These are phyloP conservation scores for Ectemnius cavifrons DNA, from an alignment of 2,888 invertebrate species.

Conservation along the genomic window DNA sequence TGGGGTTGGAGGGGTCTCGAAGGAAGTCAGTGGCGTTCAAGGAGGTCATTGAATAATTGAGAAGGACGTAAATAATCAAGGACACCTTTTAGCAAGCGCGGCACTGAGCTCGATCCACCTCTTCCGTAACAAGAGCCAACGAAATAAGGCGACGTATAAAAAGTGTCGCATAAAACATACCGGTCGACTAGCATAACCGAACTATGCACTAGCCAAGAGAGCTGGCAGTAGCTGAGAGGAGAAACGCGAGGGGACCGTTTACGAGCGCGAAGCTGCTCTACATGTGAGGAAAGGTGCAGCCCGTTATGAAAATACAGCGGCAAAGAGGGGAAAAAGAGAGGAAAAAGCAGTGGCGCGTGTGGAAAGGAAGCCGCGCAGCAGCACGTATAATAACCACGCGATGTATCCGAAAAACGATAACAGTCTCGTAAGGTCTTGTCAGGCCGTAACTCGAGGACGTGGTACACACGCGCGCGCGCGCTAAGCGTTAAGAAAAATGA, in stretches of 20 bases:
- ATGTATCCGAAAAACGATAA: not conserved
- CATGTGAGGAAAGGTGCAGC: too few relatives aligned
- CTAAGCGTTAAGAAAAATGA: not conserved
- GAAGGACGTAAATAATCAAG: conserved; percentile 55
- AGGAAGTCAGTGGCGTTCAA: conserved; percentile 37
- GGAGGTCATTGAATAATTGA: conserved; percentile 57
- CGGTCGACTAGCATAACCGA: conserved; percentile 2
- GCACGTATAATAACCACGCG: not conserved
- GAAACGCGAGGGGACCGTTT: conserved; percentile 32
- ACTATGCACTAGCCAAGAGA: conserved; percentile 50
- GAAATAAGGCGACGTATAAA: conserved; percentile 40
- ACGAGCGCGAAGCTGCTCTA: conserved; percentile 22
- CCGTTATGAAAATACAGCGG: conserved; percentile 54
- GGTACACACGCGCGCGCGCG: not conserved
- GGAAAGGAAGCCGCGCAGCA: not conserved
- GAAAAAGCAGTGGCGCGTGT: conserved; percentile 4
- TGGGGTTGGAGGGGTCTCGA: not conserved
- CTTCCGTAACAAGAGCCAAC: conserved; percentile 41
- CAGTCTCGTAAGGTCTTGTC: not conserved
- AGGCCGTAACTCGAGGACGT: not conserved
- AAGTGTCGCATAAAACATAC: not conserved
- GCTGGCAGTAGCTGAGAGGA: conserved; percentile 34
- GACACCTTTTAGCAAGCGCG: conserved; percentile 56
- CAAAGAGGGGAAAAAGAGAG: conserved; percentile 37
- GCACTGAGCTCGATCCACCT: conserved; percentile 46